Conservation (phyloP, 2,888 invertebrate genomes). For the Eupithecia insigniata region DNA sequence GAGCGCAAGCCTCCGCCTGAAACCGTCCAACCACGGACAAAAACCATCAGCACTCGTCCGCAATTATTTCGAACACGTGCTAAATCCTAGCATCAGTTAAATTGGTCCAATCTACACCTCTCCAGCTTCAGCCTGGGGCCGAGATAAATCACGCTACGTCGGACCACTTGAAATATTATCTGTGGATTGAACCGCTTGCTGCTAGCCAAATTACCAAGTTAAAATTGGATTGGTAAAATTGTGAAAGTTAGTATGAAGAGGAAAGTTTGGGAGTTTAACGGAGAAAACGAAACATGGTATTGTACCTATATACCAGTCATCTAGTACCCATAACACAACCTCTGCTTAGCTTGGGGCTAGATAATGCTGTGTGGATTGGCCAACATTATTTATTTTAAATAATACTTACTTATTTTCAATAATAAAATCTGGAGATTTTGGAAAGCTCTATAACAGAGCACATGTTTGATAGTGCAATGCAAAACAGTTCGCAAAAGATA, state of each 20-base stretch:
- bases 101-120: conserved; percentile 45
- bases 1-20: conserved; percentile 1
- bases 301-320: too few species aligned
- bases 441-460: background rate
- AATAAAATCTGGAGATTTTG: background rate
- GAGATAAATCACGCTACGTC: conserved; percentile 57
- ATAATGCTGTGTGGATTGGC: too few species aligned
- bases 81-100: conserved; percentile 36
- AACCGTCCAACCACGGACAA: conserved; percentile 18
- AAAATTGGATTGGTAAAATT: conserved; percentile 24
- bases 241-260: background rate
- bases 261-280: background rate
- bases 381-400: too few species aligned
- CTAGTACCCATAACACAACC: too few species aligned
- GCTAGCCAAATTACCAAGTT: conserved; percentile 11
- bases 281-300: background rate
- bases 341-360: too few species aligned
- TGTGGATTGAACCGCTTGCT: conserved; percentile 13
- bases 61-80: conserved; percentile 35
- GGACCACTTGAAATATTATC: conserved; percentile 29
- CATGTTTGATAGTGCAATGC: background rate
- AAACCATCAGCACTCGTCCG: conserved; percentile 30
- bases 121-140: conserved; percentile 28
- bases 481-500: background rate
- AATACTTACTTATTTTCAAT: too few species aligned